Base-by-base conservation (phyloP, 2,113 vertebrate species). In the Rhinoptilus africanus region DNA sequence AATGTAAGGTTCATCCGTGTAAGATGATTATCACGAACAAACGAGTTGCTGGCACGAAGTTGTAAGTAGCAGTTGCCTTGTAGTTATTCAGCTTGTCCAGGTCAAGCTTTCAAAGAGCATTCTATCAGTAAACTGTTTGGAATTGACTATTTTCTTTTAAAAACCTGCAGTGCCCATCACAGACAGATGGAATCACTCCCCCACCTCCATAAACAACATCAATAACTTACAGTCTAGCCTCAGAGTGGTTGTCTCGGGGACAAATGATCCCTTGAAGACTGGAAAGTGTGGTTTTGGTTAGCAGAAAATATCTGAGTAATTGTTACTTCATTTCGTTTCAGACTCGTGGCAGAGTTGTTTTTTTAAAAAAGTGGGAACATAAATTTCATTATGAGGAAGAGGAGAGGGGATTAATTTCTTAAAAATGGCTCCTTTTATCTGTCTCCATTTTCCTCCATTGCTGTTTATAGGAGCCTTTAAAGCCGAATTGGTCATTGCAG, bases 11-110 rank as follows among this genome's bases (percentile, higher is more conserved):
- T 97, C 97, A 82, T 97, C 91, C 94, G 60, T 95, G 98, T 97
- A 97, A 98, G 98, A 98, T 98, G 96, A 96, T 93, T 98, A 98
- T 98, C 97, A 89, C 97, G 98, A 98, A 96, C 97, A 98, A 97
- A 98, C 98, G 98, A 97, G 98, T 98, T 98, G 97, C 96, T 96
- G 92, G 97, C 96, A 59, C 94, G 39, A 85, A 86, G 76, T 50
- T 87, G 60, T 69, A 93, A 94, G 71, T 89, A 94, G 91, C 93
- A 89, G 53, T 76, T 96, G 68, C 83, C 85, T 88, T 50, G 64
- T 51, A 92, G 82, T 90, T 92, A 74, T 93, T 97, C 95, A 95
- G 81, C 72, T 72, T 22, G 15, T 95, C 79, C 71, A 87, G 74
- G 43, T 96, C 73, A 90, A 78, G 85, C 91, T 92, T 93, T 94